Conservation (phyloP, 2,888 invertebrate species). For the Eupithecia vulgata region DNA sequence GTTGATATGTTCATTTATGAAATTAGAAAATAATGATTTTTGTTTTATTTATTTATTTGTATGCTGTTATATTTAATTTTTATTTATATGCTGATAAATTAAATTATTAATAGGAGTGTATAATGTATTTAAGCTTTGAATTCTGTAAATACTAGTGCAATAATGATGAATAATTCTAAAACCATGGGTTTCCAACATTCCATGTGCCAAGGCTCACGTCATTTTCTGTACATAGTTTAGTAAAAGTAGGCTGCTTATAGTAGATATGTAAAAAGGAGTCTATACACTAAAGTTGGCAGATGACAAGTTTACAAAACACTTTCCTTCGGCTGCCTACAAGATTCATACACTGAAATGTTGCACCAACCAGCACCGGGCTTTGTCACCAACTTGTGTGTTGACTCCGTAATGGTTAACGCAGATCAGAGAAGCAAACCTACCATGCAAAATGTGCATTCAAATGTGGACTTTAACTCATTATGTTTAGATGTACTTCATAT, state of each 20-base stretch:
- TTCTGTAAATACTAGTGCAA: constrained; percentile 12
- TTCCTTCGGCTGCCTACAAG: not conserved
- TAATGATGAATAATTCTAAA: not conserved
- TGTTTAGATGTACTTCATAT: too few relatives aligned
- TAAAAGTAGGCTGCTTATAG: not conserved
- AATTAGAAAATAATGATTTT: not conserved
- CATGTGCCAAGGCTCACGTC: constrained; percentile 9
- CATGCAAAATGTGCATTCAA: too few relatives aligned
- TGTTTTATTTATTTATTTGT: not conserved
- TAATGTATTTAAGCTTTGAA: not conserved
- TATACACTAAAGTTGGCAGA: not conserved
- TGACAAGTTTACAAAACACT: not conserved
- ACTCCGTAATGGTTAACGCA: not conserved
- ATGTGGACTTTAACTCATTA: too few relatives aligned
- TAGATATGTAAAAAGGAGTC: not conserved
- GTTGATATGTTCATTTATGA: not conserved
- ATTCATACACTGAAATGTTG: not conserved
- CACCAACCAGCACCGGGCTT: not conserved
- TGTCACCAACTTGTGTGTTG: not conserved
- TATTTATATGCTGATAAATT: not conserved
- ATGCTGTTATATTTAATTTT: not conserved
- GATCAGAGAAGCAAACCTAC: too few relatives aligned
- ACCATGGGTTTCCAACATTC: constrained; percentile 17
- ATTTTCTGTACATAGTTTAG: not conserved
- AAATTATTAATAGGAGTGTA: not conserved